These are phyloP conservation scores for Triplophysa rosa DNA, from an alignment of 2,113 vertebrate genomes.

Conservation along the genomic window DNA sequence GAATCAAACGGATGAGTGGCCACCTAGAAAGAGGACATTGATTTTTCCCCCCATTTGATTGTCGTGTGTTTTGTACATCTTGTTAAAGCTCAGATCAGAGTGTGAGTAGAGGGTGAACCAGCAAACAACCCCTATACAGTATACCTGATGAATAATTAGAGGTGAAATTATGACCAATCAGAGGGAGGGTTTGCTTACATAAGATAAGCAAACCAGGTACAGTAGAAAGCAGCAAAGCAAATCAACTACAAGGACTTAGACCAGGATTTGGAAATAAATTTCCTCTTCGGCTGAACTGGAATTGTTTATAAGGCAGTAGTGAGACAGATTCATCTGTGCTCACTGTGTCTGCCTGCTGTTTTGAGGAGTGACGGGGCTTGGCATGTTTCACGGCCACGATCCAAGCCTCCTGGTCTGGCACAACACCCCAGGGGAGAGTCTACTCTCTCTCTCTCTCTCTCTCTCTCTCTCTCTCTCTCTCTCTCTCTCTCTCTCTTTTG, in stretches of 20 bases:
- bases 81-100: not conserved
- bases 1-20: constrained; percentile 10
- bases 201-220: no score
- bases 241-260: not conserved
- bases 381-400: constrained; percentile 10
- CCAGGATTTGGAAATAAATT: not conserved
- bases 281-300: not conserved
- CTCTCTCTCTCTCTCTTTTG: not conserved
- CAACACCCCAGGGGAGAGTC: not conserved
- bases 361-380: constrained; percentile 25
- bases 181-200: no score
- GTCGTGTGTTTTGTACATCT: constrained; percentile 12
- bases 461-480: not conserved
- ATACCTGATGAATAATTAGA: no score
- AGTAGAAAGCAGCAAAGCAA: no score
- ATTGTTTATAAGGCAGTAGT: not conserved
- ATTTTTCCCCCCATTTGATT: constrained; percentile 22
- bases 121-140: no score
- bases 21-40: constrained; percentile 12
- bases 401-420: constrained; percentile 17
- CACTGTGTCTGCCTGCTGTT: constrained; percentile 11
- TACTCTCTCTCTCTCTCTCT: no score
- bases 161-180: no score
- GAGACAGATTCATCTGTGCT: constrained; percentile 9
- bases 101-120: not conserved